phyloP scores from a whole-genome alignment of 1,140 invertebrate genomes.

The Pseudomyrmex concolor region DNA sequence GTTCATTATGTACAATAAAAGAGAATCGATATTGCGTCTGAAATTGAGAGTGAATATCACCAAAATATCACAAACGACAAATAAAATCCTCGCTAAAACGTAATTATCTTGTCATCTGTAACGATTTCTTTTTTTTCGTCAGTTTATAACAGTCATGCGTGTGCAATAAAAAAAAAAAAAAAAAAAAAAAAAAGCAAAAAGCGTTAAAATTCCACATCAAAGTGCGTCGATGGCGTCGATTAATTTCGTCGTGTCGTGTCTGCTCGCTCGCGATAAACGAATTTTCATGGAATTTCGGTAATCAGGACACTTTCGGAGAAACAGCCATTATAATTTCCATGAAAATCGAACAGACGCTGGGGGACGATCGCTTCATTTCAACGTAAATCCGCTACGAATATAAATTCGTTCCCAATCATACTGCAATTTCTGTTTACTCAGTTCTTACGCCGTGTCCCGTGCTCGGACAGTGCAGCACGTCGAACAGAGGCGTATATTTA shows the following conservation, averaged over 20 bases:
- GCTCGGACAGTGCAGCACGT: background rate
- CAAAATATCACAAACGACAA: background rate
- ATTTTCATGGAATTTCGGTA: conserved; percentile 58
- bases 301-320: conserved; percentile 42
- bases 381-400: conserved; percentile 11
- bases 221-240: conserved; percentile 57
- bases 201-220: conserved; percentile 61
- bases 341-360: conserved; percentile 50
- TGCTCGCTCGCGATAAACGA: conserved; percentile 58
- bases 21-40: background rate
- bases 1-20: background rate
- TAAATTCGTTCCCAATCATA: conserved; percentile 54
- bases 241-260: conserved; percentile 53
- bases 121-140: conserved; percentile 19
- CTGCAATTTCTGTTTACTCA: conserved; percentile 57
- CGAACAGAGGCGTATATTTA: conserved; percentile 42
- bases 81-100: background rate
- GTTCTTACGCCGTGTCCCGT: conserved; percentile 24
- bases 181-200: conserved; percentile 17
- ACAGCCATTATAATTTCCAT: conserved; percentile 59
- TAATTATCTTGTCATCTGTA: conserved; percentile 38
- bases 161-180: background rate
- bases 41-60: conserved; percentile 3
- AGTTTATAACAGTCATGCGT: background rate
- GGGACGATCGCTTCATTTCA: conserved; percentile 48